Base-by-base conservation (phyloP, 2,888 invertebrate genomes). In the Drosophila quasianomalipes region DNA sequence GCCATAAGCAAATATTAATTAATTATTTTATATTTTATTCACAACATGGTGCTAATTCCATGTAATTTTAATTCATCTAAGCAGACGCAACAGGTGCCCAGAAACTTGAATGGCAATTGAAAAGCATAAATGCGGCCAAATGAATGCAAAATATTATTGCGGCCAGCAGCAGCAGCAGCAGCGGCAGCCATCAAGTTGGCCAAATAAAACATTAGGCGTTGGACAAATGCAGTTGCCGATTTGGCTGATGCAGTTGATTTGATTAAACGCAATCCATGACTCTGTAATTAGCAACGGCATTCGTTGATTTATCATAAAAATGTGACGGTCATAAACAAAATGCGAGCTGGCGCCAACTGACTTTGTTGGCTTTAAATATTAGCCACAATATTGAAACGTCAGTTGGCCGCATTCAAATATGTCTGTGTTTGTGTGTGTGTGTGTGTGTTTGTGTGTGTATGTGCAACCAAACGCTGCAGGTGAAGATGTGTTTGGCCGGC, bases 401-500 rank as follows among this genome's bases (percentile, higher is more conserved):
- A 14, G n/a, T 47, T 59, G 58, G 44, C 49, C 60, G n/a, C n/a
- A n/a, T 26, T 54, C 22, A 33, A 26, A 35, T 35, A 6, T 47
- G 9, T 39, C 3, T 44, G 22, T 47, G 22, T 47, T 3, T 44
- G 22, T 41, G 12, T 22, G 44, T 22, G 22, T 47, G 14, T 16
- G 31, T 28, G 9, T 39, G 22, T 47, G 22, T 47, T 3, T 44
- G 22, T 41, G 12, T 22, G 44, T 22, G 22, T 47, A 7, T 16
- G 31, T 28, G 60, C 59, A 35, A 44, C 62, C 53, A 16, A 54
- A 52, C 78, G 63, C 85, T 83, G 84, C 87, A 83, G 89, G 83
- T 87, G 87, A 87, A 89, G 87, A 89, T 89, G 87, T 83, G 83
- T 85, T 76, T 79, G 62, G 85, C 83, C 74, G 19, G 37, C 74